Evolutionary conservation across 2,113 vertebrate genomes (phyloP).

Genomic region (Mustela lutreola): DNA sequence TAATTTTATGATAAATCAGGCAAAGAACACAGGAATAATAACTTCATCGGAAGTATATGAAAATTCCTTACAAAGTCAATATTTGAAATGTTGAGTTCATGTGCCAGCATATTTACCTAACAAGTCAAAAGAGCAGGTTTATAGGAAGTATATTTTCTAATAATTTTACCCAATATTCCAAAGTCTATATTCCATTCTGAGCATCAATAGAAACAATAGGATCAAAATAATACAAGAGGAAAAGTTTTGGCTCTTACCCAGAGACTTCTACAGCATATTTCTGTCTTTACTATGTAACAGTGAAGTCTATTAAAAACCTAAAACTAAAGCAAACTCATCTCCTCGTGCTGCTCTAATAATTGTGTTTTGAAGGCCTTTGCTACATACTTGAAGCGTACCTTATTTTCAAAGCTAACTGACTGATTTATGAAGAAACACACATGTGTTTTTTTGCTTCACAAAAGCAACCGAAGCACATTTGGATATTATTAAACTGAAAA

Average conservation of each 20-base stretch:
- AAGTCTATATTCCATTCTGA: background rate
- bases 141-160: background rate
- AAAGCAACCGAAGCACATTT: slow-evolving; percentile 75
- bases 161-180: background rate
- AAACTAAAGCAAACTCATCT: slow-evolving; percentile 60
- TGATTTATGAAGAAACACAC: slow-evolving; percentile 78
- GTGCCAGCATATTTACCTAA: background rate
- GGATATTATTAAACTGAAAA: slow-evolving; percentile 78
- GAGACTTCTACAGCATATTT: slow-evolving; percentile 34
- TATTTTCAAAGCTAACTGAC: slow-evolving; percentile 70
- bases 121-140: slow-evolving; percentile 10
- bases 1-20: slow-evolving; percentile 10
- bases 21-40: background rate
- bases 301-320: slow-evolving; percentile 57
- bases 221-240: slow-evolving; percentile 36
- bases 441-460: slow-evolving; percentile 70
- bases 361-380: slow-evolving; percentile 48
- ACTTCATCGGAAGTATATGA: background rate
- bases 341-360: slow-evolving; percentile 42
- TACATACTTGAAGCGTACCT: slow-evolving; percentile 51
- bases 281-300: slow-evolving; percentile 53
- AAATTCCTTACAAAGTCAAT: slow-evolving; percentile 35
- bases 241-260: slow-evolving; percentile 49
- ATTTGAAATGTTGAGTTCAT: slow-evolving; percentile 42
- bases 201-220: background rate